Percentiles rank a stretch among this genome's conserved stretches.
These are phyloP conservation scores for Apodemia duryi DNA, from an alignment of 2,888 invertebrate genomes.

Conservation along the genomic window DNA sequence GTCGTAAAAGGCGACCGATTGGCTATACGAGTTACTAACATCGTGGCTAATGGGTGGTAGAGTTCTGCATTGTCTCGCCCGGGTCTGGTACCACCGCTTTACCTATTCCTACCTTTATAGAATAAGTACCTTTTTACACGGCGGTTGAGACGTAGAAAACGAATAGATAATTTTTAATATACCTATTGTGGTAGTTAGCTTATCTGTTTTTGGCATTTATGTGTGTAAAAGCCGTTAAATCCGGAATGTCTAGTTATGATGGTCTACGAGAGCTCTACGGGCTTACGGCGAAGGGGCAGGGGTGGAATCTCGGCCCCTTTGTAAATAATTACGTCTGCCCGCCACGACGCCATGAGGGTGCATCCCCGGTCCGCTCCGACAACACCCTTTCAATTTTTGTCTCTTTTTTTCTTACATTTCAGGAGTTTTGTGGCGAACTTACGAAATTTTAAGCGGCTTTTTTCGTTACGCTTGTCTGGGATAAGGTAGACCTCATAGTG, in stretches of 20 bases:
- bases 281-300: conserved; percentile 25
- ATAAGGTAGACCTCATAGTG: neutral
- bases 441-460: conserved; percentile 10
- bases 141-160: too few species aligned
- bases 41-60: too few species aligned
- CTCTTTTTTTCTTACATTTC: conserved; percentile 29
- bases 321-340: conserved; percentile 67
- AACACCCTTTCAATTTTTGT: conserved; percentile 28
- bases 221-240: conserved; percentile 1
- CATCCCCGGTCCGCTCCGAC: conserved; percentile 35
- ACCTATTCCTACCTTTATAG: too few species aligned
- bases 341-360: conserved; percentile 48
- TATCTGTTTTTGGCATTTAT: neutral
- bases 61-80: too few species aligned
- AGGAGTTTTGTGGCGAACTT: conserved; percentile 24
- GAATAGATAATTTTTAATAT: too few species aligned
- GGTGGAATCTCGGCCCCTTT: conserved; percentile 61
- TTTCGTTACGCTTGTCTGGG: neutral
- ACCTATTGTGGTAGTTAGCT: neutral
- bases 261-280: neutral
- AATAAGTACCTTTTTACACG: too few species aligned
- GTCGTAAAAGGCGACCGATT: too few species aligned
- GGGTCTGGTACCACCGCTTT: too few species aligned
- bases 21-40: too few species aligned
- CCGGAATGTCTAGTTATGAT: conserved; percentile 4